Base-by-base conservation (phyloP, 30 jellyfish, hydroid and myxozoan species). In the Mastigias papua region DNA sequence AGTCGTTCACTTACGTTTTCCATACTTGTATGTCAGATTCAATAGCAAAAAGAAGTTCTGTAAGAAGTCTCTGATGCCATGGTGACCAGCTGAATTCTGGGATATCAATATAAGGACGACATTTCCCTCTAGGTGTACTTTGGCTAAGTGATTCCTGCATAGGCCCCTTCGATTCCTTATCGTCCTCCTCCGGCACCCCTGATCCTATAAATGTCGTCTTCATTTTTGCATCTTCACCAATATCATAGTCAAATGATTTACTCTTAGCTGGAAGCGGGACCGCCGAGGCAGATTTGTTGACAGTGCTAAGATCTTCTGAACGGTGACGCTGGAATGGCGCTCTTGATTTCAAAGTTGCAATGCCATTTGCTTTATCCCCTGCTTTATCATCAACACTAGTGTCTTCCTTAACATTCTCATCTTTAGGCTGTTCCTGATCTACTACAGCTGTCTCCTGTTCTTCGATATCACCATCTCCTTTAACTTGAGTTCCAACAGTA, bases 1-100 rank as follows among this genome's bases (percentile, higher is more conserved):
- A n/a, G n/a, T n/a, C n/a, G n/a, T n/a, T n/a, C 16, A 84, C 99
- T 72, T 69, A 90, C 99, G 99, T 95, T 95, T 90, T 89, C 99
- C 99, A 95, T 19, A 95, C 99, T 84, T 95, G 99, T 15, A 95
- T 13, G 61, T 95, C 99, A 15, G 97, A 84, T 61, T 95, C 99
- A 31, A 95, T 82, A 37, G 99, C 90, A 60, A 95, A 95, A 27
- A 95, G 60, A 29, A 95, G 76, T 81, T 95, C 99, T 2, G 99
- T 67, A 1, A 95, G 95, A 30, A 95, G 95, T 75, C 97, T 78
- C 50, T 95, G 99, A 65, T 95, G 99, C 74, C 93, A 69, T 20
- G 69, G 80, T 17, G 99, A 95, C 99, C 99, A 95, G 19, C 77
- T 48, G 88, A 95, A 95, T 61, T 95, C 99, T 0, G 99, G 99